phyloP scores from a whole-genome alignment of 2,797 vertebrate genomes.

The Chiroxiphia lanceolata region DNA sequence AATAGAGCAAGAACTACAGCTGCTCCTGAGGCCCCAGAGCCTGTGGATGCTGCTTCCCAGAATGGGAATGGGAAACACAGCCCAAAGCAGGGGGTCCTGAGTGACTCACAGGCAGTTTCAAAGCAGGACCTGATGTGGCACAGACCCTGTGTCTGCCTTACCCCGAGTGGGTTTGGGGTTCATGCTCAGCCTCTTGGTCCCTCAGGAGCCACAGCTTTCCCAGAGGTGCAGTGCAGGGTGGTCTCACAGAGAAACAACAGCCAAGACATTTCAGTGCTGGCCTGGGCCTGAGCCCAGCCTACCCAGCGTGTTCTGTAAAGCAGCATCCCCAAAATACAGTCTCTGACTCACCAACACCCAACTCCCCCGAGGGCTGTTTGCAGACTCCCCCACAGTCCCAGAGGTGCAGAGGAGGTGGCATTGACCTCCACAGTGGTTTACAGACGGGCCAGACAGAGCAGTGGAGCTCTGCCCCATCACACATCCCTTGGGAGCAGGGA shows the following conservation, averaged over 20 bases:
- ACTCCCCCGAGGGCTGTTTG: neutral
- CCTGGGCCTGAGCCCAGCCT: neutral
- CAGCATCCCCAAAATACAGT: neutral
- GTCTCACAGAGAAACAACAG: neutral
- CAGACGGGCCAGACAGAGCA: neutral
- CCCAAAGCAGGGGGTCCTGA: neutral
- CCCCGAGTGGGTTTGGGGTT: accelerated
- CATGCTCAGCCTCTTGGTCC: neutral
- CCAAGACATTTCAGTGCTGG: neutral
- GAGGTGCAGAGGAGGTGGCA: neutral
- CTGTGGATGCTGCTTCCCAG: neutral
- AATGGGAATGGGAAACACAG: neutral
- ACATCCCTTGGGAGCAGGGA: neutral
- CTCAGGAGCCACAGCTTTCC: neutral
- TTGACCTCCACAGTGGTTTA: accelerated
- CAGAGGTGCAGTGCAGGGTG: too few relatives aligned
- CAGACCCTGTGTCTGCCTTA: neutral
- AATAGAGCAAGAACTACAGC: neutral
- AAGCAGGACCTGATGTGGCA: neutral
- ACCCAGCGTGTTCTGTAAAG: accelerated
- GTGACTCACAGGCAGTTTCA: neutral
- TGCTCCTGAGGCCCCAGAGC: neutral
- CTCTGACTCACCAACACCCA: neutral
- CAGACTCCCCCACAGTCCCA: neutral
- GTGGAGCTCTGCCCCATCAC: accelerated